Base-by-base conservation (phyloP, 1,140 invertebrate genomes). In the Drosophila auraria region DNA sequence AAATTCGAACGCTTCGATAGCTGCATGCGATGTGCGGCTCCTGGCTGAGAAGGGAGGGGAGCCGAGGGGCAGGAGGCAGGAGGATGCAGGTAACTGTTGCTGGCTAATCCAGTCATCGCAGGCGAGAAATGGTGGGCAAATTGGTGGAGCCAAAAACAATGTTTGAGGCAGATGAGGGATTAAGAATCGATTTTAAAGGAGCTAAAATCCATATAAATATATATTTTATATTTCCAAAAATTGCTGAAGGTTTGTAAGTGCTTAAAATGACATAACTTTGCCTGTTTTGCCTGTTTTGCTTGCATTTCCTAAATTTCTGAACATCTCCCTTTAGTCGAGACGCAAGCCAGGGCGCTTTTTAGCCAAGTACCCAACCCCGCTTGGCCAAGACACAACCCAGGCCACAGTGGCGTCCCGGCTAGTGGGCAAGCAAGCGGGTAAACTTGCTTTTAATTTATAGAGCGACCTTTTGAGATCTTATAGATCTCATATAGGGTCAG, bases 1-100 rank as follows among this genome's bases (percentile, higher is more conserved):
- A 82, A 81, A 82, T 77, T 76, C 57, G 44, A 82, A 82, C 77
- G 77, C 60, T 79, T 63, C 74, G 75, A 71, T 71, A 61, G 72
- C 64, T 65, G 60, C 64, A 62, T 54, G 45, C 60, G 30, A 30
- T 45, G 47, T 36, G 27, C 23, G 23, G n/a, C 23, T 23, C 20
- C 20, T 14, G 62, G 17, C 33, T 17, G 25, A 17, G 38, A 42
- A 15, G 38, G 11, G 20, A 8, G 17, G 20, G 20, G 9, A 5
- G 4, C 15, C n/a, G 14, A 15, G 33, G 59, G 40, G 12, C 17
- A 20, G 4, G 27, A 15, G n/a, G 62, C 15, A 17, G 60, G 27
- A n/a, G 38, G 63, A 42, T 15, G n/a, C 45, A 17, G 61, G 20
- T 14, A 38, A 49, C 51, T 47, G 50, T 65, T 38, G 20, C 27